Percentiles rank a stretch among this genome's conserved stretches.
These are phyloP conservation scores for Bombus superbus DNA, from an alignment of 1,140 invertebrate genomes.

Conservation along the genomic window DNA sequence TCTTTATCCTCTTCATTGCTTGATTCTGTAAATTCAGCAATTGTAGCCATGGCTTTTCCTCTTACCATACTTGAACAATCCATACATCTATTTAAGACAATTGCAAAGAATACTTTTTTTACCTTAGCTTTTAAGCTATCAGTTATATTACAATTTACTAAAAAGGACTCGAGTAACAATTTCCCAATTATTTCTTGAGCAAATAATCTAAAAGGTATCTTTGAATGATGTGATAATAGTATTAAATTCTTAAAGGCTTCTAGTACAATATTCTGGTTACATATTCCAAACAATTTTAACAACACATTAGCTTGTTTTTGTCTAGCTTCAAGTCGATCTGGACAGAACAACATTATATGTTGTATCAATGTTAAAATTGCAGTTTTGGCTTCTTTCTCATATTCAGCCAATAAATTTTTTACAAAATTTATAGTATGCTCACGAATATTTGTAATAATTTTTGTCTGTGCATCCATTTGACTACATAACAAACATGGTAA, in stretches of 20 bases:
- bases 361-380: constrained; percentile 84
- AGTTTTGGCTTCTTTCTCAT: constrained; percentile 75
- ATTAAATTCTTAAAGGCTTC: constrained; percentile 83
- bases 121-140: constrained; percentile 43
- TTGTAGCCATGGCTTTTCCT: constrained; percentile 83
- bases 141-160: constrained; percentile 56
- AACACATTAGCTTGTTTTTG: constrained; percentile 83
- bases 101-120: constrained; percentile 81
- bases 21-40: constrained; percentile 82
- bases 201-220: constrained; percentile 83
- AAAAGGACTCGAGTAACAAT: constrained; percentile 76
- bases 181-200: constrained; percentile 84
- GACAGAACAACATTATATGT: constrained; percentile 84
- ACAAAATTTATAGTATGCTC: constrained; percentile 84
- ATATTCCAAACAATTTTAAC: constrained; percentile 81
- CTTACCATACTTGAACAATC: constrained; percentile 85
- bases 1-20: constrained; percentile 71
- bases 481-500: constrained; percentile 81
- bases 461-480: constrained; percentile 77
- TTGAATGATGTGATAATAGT: constrained; percentile 81
- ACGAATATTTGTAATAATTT: constrained; percentile 77
- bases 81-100: constrained; percentile 82
- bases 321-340: constrained; percentile 85
- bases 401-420: constrained; percentile 77
- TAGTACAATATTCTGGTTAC: constrained; percentile 74